Conservation (phyloP, 2,888 invertebrate species). For the Eristalinus aeneus region DNA sequence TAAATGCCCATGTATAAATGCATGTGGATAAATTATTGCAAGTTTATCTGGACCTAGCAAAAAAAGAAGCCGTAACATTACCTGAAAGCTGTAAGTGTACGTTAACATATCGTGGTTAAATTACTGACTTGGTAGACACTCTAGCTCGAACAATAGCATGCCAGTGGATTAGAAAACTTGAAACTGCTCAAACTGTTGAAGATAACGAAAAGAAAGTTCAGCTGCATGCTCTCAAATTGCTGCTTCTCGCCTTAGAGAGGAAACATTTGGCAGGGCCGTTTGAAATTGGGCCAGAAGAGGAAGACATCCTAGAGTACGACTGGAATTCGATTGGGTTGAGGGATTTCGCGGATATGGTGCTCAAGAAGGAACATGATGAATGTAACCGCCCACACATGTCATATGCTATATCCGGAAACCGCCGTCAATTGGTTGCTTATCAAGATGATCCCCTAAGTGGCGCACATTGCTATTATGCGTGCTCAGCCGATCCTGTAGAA, state of each 20-base stretch:
- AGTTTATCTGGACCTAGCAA: conserved; percentile 58
- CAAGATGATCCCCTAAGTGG: conserved; percentile 82
- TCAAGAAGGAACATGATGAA: conserved; percentile 74
- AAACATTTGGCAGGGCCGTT: conserved; percentile 80
- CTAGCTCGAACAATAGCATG: conserved; percentile 64
- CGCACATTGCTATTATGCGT: conserved; percentile 82
- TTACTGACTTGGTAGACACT: background rate
- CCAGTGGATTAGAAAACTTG: conserved; percentile 70
- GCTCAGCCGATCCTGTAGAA: conserved; percentile 80
- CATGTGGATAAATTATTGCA: conserved; percentile 41
- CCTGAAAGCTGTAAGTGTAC: conserved; percentile 38
- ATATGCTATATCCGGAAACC: conserved; percentile 76
- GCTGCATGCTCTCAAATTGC: conserved; percentile 79
- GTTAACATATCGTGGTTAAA: background rate
- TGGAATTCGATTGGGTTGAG: conserved; percentile 72
- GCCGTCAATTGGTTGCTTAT: conserved; percentile 80
- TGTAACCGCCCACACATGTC: conserved; percentile 18
- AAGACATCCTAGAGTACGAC: conserved; percentile 71
- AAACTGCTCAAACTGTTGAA: conserved; percentile 10
- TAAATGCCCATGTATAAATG: conserved; percentile 38
- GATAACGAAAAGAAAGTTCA: conserved; percentile 13
- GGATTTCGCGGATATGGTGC: conserved; percentile 77
- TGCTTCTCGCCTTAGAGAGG: conserved; percentile 80
- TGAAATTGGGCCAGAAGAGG: conserved; percentile 77
- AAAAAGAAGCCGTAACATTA: conserved; percentile 49